Base-by-base conservation (phyloP, 2,888 invertebrate species). In the Papilio protenor region DNA sequence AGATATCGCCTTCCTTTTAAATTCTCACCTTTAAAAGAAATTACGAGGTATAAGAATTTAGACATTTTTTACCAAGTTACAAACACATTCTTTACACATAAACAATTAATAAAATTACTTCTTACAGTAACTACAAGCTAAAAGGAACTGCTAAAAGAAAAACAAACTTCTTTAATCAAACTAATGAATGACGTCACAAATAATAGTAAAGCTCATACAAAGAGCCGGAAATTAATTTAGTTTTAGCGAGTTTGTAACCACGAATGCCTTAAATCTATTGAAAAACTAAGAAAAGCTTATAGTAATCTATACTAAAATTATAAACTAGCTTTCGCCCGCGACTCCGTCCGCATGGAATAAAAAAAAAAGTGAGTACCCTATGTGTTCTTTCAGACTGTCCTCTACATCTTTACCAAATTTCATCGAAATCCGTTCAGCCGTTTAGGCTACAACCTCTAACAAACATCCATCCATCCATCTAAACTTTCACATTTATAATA, bases 201-300 rank as follows among this genome's bases (percentile, higher is more conserved):
- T 45, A 59, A 61, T 27, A 61, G 61, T 27, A 16, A 61, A 55
- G n/a, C 10, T 55, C 27, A 59, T 66, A 69, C 57, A 66, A 73
- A 73, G 52, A 64, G 14, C 47, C 57, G 27, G 69, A 14, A 59
- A 73, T 47, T 70, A 69, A 69, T 73, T 73, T 73, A 74, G 70
- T 74, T 77, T 77, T 74, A 69, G 18, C 57, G 49, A 49, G 52
- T 49, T 14, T 57, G 49, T 23, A 59, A 16, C 23, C 49, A 70
- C 47, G 33, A 69, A 16, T 70, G 74, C 59, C 18, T 11, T 61
- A 59, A 12, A 23, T 66, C 57, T 49, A 70, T 21, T 33, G 59
- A 52, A 40, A 21, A 66, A 59, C 16, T 69, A 73, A 59, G 21
- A 47, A 74, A 27, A 69, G 8, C 47, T 72, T 12, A n/a, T 55